A percentile compares a stretch with the other conserved stretches of the same genome.
phyloP scores from a whole-genome alignment of 2,113 vertebrate genomes.

The Nymphicus hollandicus region DNA sequence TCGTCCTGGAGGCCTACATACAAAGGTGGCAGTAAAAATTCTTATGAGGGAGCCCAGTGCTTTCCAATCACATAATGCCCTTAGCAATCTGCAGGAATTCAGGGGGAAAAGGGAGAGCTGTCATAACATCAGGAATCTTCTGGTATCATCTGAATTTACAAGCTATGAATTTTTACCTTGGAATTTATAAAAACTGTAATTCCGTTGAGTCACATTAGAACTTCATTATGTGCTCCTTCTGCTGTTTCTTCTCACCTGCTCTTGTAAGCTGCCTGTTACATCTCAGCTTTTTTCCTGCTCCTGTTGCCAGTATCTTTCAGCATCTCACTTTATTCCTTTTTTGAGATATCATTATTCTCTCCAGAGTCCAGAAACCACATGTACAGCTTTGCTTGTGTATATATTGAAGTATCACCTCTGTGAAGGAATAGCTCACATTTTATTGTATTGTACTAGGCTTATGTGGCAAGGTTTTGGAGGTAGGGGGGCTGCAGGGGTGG shows the following conservation, averaged over 20 bases:
- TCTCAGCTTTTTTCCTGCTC: background rate
- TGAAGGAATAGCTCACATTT: background rate
- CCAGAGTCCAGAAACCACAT: background rate
- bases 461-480: background rate
- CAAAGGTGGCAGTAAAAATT: background rate
- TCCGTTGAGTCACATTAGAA: background rate
- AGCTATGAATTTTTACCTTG: background rate
- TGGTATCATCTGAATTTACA: background rate
- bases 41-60: background rate
- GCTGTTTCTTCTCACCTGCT: background rate
- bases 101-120: background rate
- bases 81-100: background rate
- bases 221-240: background rate
- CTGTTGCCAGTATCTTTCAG: background rate
- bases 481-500: background rate
- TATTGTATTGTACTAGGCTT: background rate
- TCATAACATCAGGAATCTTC: background rate
- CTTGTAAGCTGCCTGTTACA: background rate
- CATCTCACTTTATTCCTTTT: background rate
- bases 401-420: background rate
- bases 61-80: background rate
- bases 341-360: background rate
- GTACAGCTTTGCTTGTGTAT: background rate
- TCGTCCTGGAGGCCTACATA: background rate
- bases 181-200: background rate